Evolutionary conservation across 1,140 invertebrate genomes (phyloP).

Genomic region (Micrasema minimum): DNA sequence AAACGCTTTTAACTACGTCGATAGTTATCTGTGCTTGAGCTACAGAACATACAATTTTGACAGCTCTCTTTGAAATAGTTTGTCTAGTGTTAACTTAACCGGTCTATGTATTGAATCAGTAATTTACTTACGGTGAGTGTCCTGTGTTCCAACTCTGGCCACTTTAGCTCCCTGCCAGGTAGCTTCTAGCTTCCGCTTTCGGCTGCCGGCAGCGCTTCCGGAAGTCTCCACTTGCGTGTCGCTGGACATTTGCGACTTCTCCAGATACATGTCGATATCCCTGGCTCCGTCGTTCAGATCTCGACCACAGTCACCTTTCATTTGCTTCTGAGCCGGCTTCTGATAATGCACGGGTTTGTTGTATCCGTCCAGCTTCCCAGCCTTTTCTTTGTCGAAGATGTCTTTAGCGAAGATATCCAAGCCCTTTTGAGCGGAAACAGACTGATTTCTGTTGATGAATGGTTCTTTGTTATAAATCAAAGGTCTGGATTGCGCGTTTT

Average conservation of each 20-base stretch:
- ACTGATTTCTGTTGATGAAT: background rate
- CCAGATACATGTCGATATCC: constrained; percentile 49
- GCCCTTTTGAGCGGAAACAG: background rate
- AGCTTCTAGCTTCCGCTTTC: constrained; percentile 46
- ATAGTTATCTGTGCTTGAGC: too few species aligned
- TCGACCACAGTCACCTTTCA: constrained; percentile 14
- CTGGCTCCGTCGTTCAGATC: background rate
- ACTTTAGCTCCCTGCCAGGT: constrained; percentile 44
- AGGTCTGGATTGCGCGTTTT: background rate
- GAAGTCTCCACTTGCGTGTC: constrained; percentile 21
- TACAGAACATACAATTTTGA: too few species aligned
- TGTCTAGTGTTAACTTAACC: too few species aligned
- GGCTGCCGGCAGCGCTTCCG: constrained; percentile 1
- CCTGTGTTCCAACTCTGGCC: background rate
- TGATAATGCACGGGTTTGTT: background rate
- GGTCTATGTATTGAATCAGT: too few species aligned
- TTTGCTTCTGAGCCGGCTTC: constrained; percentile 20
- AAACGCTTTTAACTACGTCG: too few species aligned
- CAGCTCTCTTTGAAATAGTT: too few species aligned
- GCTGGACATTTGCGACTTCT: constrained; percentile 31
- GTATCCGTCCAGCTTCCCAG: background rate
- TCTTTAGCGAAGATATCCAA: background rate
- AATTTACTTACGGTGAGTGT: constrained; percentile 44
- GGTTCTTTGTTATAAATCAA: background rate
- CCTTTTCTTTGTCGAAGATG: constrained; percentile 1